Percentiles rank a stretch among this genome's conserved stretches.
Evolutionary conservation across 2,797 vertebrate species (phyloP).

Genomic region (Eurystomus glaucurus): DNA sequence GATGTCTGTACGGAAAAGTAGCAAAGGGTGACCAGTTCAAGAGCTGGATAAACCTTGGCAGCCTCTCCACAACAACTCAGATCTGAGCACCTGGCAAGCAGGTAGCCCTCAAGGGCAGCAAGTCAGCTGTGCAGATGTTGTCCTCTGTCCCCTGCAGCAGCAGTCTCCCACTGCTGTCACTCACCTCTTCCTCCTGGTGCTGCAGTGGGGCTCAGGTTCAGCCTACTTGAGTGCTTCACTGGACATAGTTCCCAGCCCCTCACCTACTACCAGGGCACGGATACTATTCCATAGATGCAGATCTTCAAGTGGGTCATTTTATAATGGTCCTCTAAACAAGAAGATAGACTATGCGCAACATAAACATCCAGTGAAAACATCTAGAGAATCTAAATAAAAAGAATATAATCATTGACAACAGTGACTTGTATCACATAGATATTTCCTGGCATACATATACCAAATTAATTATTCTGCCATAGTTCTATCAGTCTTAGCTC

Average conservation of each 20-base stretch:
- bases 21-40: background rate
- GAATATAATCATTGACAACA: background rate
- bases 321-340: background rate
- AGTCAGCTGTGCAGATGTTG: background rate
- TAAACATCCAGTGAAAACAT: background rate
- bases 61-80: background rate
- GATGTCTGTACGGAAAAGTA: background rate
- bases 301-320: background rate
- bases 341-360: background rate
- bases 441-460: slow-evolving; percentile 5
- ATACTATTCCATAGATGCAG: background rate
- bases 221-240: background rate
- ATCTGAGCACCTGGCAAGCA: background rate
- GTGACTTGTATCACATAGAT: background rate
- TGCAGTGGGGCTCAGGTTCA: background rate
- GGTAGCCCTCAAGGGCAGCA: background rate
- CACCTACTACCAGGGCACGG: rapidly evolving
- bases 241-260: background rate
- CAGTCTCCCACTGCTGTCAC: background rate
- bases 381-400: background rate
- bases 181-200: background rate
- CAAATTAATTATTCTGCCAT: slow-evolving; percentile 20
- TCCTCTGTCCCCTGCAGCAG: rapidly evolving
- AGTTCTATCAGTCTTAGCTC: background rate
- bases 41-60: background rate